Evolutionary conservation across 2,797 vertebrate species (phyloP).

Genomic region (Enteromius viviparus): DNA sequence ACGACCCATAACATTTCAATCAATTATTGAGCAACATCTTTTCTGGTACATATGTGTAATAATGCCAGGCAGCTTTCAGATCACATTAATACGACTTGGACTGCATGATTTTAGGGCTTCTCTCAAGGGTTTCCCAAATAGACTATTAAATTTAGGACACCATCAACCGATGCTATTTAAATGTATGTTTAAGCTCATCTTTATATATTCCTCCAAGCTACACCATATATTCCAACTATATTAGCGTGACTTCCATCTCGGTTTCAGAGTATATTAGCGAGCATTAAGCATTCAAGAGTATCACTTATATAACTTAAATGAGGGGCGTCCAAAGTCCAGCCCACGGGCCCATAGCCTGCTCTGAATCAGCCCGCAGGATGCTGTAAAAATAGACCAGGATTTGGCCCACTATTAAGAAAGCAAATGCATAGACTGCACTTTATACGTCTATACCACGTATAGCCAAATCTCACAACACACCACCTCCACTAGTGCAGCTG

Average conservation of each 20-base stretch:
- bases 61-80: background rate
- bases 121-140: background rate
- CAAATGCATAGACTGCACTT: slow-evolving; percentile 12
- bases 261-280: slow-evolving; percentile 7
- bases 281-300: background rate
- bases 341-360: slow-evolving; percentile 1
- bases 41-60: background rate
- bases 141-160: slow-evolving; percentile 3
- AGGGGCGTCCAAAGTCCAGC: slow-evolving; percentile 13
- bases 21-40: background rate
- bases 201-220: background rate
- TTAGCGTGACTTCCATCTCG: no score
- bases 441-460: background rate
- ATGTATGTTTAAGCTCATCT: background rate
- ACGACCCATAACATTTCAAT: background rate
- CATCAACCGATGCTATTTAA: background rate
- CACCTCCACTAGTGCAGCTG: slow-evolving; percentile 18
- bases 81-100: background rate
- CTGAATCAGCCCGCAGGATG: slow-evolving; percentile 27
- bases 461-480: slow-evolving; percentile 16
- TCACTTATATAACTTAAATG: slow-evolving; percentile 34
- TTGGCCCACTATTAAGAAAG: slow-evolving; percentile 29
- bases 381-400: slow-evolving; percentile 27
- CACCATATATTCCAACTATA: background rate
- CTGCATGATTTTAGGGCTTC: background rate